Evolutionary conservation across 2,113 vertebrate genomes (phyloP).

Genomic region (Tragelaphus imberbis): DNA sequence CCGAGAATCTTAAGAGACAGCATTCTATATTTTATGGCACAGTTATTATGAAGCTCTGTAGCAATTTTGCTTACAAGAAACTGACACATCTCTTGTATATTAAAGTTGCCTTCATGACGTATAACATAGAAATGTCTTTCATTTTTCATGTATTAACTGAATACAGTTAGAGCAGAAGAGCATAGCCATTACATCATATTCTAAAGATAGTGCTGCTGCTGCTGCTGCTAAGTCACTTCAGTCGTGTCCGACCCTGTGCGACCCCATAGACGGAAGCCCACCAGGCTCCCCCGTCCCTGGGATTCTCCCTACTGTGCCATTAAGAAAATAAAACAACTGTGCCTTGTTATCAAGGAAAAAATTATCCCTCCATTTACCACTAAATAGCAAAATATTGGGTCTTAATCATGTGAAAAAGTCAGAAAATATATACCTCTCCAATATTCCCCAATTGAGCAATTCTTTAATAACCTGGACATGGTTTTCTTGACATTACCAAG

Average conservation of each 20-base stretch:
- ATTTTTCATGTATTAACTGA: neutral
- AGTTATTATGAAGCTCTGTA: neutral
- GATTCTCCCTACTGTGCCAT: neutral
- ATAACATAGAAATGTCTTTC: neutral
- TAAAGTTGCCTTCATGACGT: neutral
- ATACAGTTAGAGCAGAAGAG: neutral
- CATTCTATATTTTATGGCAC: conserved; percentile 5
- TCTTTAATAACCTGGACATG: neutral
- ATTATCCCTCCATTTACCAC: neutral
- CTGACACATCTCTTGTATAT: neutral
- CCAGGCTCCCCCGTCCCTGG: too few species aligned
- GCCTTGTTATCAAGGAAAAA: neutral
- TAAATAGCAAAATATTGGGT: conserved; percentile 8
- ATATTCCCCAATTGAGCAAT: neutral
- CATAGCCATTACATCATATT: neutral
- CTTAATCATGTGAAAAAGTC: conserved; percentile 25
- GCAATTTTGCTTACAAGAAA: conserved; percentile 8
- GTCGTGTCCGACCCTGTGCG: too few species aligned
- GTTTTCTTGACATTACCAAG: neutral
- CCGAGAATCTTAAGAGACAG: neutral
- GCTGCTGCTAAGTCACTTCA: too few species aligned
- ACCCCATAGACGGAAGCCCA: too few species aligned
- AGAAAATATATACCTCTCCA: neutral
- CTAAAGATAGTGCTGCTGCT: neutral
- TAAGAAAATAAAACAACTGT: neutral